These are phyloP conservation scores for Paedocypris micromegethes DNA, from an alignment of 2,797 vertebrate species.

Conservation along the genomic window DNA sequence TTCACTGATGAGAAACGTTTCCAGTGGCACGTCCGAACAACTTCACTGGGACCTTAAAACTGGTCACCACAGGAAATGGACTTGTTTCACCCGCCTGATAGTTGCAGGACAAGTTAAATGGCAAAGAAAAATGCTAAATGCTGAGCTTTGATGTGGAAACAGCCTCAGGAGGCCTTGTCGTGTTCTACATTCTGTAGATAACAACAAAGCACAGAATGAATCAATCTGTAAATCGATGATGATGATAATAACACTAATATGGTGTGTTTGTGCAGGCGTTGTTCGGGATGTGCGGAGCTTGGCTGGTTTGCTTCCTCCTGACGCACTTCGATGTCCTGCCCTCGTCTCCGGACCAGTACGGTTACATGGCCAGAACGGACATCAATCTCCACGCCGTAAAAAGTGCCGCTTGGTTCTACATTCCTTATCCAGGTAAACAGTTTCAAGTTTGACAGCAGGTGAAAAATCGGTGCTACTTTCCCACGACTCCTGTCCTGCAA, in stretches of 20 bases:
- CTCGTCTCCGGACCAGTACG: slow-evolving; percentile 61
- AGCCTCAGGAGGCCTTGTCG: not conserved
- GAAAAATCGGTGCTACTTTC: too few relatives aligned
- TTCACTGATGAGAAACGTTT: too few relatives aligned
- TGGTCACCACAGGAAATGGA: too few relatives aligned
- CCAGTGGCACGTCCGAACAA: too few relatives aligned
- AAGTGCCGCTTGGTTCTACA: slow-evolving; percentile 69
- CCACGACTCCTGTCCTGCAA: too few relatives aligned
- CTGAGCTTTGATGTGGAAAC: not conserved
- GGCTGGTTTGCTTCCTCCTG: slow-evolving; percentile 73
- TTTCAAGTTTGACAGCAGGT: not conserved
- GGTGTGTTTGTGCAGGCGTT: slow-evolving; percentile 57
- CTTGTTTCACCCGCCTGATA: not conserved
- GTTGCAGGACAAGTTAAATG: not conserved
- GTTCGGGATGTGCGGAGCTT: slow-evolving; percentile 73
- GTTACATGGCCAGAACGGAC: slow-evolving; percentile 69
- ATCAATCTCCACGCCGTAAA: slow-evolving; percentile 66
- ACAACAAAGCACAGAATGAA: not conserved
- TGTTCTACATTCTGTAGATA: not conserved
- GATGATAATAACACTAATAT: not conserved
- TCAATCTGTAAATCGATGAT: not conserved
- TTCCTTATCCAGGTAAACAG: slow-evolving; percentile 70
- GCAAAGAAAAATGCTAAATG: slow-evolving; percentile 5
- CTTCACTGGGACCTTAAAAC: too few relatives aligned
- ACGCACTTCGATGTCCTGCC: slow-evolving; percentile 68